Evolutionary conservation across 2,113 vertebrate genomes (phyloP), one percentile per base, ranked within the genome.

Genomic region (Myiopsitta monachus): DNA sequence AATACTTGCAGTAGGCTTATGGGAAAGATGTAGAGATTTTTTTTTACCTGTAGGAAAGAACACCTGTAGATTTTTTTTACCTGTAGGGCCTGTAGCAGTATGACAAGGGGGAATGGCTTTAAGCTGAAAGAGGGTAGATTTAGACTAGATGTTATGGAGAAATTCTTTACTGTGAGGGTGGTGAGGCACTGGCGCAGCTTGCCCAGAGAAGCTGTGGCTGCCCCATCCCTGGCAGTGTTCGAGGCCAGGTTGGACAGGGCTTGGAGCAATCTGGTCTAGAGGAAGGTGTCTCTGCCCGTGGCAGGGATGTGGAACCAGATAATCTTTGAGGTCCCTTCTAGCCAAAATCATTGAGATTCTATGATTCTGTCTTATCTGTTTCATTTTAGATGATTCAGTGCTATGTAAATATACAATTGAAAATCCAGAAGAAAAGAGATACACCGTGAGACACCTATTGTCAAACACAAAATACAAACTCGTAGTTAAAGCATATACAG

Each of bases 331-430:
- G 26, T 61, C 15, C 17, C 3, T 87, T 87, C 21, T 38, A 94
- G 21, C 2, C 7, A 16, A 72, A 31, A 81, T 16, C 1, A 3
- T 77, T 51, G 7, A 78, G 31, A 49, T 83, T 54, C 23, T 1
- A 0, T 78, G 19, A 44, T 66, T 92, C n/a, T 75, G 0, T 57
- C 18, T 61, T 49, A 36, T 8, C 46, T 93, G 14, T 83, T 94
- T 88, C 19, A 47, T 95, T 94, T 74, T 70, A 98, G 98, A 26
- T 92, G 13, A 33, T n/a, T 86, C 67, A 10, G 54, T 75, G 11
- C 36, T 91, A 9, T 98, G 98, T 87, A 97, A 75, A 63, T 96
- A 98, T 54, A 93, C 92, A 73, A 91, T 98, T 74, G n/a, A 91
- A 70, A 79, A 98, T 55, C 96, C 97, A 1, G 81, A 97, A 70